Evolutionary conservation across 2,888 invertebrate species (phyloP), one percentile per base, ranked within the genome.

Genomic region (Hermaeophaga mercurialis): DNA sequence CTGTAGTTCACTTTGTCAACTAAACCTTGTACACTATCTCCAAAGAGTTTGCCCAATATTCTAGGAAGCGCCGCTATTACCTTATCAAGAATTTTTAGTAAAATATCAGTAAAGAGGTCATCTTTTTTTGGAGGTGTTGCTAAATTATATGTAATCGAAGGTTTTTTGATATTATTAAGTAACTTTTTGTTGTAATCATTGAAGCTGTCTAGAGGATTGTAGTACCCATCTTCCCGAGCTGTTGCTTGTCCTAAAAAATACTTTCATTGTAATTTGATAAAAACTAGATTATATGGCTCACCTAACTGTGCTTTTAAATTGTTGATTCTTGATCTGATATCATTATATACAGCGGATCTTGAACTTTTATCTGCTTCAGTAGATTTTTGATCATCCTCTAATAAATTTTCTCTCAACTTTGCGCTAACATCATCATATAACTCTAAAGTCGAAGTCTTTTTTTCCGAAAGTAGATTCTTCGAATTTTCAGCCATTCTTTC

Each of bases 21-120:
- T 54, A 68, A 31, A 55, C 59, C 34, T 53, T 59, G 47, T 54
- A 71, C 18, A 11, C 62, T 50, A 8, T 50, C 49, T n/a, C 71
- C 73, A 47, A 76, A 71, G 11, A 76, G 31, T 46, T 64, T 69
- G 22, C 67, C 63, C 0, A 75, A 17, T 11, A 75, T 56, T 38
- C 65, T 62, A 0, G 76, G 76, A 19, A 72, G 36, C 1, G 69
- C 59, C 7, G 58, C 68, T 9, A 76, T 50, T 6, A 76, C 44
- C 66, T 75, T 75, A 52, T 75, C 72, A 7, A 76, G 38, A 53
- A 77, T 72, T 66, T 74, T 77, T 8, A 66, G 56, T 8, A 76
- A 59, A 3, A 65, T 61, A 19, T 63, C 50, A 5, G 58, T 58
- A 8, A 66, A 55, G 24, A 64, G 8, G 28, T 66, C 64, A n/a